Percentiles rank a stretch among this genome's conserved stretches.
Evolutionary conservation across 2,888 invertebrate genomes (phyloP).

Genomic region (Leistus spinibarbis): DNA sequence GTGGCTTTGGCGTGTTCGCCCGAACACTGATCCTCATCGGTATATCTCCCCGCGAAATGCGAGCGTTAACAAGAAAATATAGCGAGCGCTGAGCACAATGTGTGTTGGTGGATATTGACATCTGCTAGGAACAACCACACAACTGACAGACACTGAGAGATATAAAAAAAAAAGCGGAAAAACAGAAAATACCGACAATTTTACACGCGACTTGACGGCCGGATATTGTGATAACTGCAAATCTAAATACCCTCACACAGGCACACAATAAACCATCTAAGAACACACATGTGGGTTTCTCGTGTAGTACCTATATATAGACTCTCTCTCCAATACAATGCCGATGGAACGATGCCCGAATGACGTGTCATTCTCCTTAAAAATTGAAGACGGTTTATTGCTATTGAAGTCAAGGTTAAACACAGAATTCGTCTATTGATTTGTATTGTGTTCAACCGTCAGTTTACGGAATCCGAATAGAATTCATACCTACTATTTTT

Average conservation of each 20-base stretch:
- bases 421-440: no score
- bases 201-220: constrained; percentile 30
- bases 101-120: neutral
- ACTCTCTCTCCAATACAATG: neutral
- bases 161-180: constrained; percentile 29
- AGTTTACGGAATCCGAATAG: neutral
- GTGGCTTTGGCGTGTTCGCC: neutral
- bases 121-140: neutral
- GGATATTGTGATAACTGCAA: constrained; percentile 4
- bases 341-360: neutral
- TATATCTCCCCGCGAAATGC: neutral
- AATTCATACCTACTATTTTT: neutral
- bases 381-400: neutral
- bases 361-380: neutral
- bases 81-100: neutral
- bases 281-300: no score
- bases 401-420: neutral
- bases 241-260: neutral
- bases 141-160: neutral
- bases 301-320: neutral
- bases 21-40: neutral
- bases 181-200: constrained; percentile 38
- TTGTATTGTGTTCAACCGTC: neutral
- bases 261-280: neutral
- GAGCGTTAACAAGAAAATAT: neutral